A percentile compares a stretch with the other conserved stretches of the same genome.
Conservation (phyloP, 64 coral and sea anemone genomes). For the Trachythela sp. region DNA sequence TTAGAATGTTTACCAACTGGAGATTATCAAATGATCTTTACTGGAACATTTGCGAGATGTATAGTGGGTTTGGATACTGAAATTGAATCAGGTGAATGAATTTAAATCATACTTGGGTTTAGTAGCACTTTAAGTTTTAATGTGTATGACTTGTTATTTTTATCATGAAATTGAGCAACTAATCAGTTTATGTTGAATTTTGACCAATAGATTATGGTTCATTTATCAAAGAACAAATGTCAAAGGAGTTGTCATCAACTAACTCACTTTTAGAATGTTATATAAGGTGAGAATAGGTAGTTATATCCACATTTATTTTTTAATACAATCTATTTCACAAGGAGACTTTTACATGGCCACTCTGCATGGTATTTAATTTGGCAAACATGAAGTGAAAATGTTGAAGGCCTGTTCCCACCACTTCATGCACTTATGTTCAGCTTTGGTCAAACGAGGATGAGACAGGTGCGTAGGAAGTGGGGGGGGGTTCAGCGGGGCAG, state of each 20-base stretch:
- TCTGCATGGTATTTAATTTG: no score
- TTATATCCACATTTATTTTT: background rate
- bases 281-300: background rate
- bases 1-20: background rate
- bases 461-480: no score
- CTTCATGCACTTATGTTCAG: no score
- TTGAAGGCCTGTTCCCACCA: no score
- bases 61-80: background rate
- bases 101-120: background rate
- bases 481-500: no score
- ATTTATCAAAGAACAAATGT: background rate
- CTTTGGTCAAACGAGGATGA: no score
- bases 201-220: background rate
- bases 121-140: no score
- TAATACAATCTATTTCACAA: background rate
- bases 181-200: no score
- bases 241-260: background rate
- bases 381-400: no score
- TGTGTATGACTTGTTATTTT: no score
- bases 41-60: background rate
- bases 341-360: no score
- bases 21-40: background rate
- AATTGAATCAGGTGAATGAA: background rate
- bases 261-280: background rate
- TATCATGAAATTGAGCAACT: no score